A percentile compares a stretch with the other conserved stretches of the same genome.
Conservation (phyloP, 2,797 vertebrate species). For the Enteromius afrohamiltoni region DNA sequence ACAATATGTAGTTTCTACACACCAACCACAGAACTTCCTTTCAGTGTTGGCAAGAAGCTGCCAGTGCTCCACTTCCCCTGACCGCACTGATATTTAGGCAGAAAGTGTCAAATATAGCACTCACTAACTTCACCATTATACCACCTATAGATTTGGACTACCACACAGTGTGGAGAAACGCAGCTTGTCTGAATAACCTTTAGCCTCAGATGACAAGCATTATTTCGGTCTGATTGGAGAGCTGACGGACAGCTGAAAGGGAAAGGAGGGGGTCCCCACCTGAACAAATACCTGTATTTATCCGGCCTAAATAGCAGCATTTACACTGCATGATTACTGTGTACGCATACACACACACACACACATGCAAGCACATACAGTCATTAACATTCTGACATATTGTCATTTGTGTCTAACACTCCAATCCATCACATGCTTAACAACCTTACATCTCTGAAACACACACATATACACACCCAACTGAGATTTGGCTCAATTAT, state of each 20-base stretch:
- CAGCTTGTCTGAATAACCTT: slow-evolving; percentile 68
- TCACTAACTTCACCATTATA: slow-evolving; percentile 12
- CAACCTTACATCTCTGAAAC: slow-evolving; percentile 60
- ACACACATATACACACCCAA: slow-evolving; percentile 17
- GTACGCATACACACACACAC: slow-evolving; percentile 47
- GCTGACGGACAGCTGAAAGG: slow-evolving; percentile 68
- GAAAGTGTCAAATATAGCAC: slow-evolving; percentile 37
- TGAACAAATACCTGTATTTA: slow-evolving; percentile 85
- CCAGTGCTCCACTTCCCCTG: not conserved
- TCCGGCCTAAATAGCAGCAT: slow-evolving; percentile 67
- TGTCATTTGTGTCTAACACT: slow-evolving; percentile 76
- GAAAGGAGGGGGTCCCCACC: slow-evolving; percentile 70
- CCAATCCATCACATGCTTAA: slow-evolving; percentile 81
- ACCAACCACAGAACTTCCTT: slow-evolving; percentile 11
- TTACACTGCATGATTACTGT: slow-evolving; percentile 50
- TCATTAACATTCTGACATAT: slow-evolving; percentile 74
- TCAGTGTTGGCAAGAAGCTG: not conserved
- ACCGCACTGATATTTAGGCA: slow-evolving; percentile 1
- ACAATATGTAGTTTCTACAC: not conserved
- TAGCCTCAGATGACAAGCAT: slow-evolving; percentile 39
- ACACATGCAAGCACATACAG: slow-evolving; percentile 18
- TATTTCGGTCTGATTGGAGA: slow-evolving; percentile 48
- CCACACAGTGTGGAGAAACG: slow-evolving; percentile 19
- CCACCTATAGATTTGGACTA: slow-evolving; percentile 3
- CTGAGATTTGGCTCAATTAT: not conserved